These are phyloP conservation scores for Eutolmus rufibarbis DNA, from an alignment of 2,888 invertebrate genomes.

Conservation along the genomic window DNA sequence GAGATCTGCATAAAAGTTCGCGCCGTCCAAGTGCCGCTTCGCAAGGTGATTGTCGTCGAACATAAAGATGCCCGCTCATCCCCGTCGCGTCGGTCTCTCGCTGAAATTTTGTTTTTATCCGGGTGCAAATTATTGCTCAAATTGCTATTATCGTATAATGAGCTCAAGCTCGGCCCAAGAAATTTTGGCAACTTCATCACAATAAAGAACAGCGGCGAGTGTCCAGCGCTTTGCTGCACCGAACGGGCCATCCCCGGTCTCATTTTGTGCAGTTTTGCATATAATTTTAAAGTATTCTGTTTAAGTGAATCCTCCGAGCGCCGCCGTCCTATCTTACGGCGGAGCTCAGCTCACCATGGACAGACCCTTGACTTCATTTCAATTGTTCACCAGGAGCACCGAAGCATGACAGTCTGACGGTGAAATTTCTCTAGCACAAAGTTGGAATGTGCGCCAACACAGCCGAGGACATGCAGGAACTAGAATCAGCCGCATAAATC, in stretches of 20 bases:
- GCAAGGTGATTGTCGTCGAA: background rate
- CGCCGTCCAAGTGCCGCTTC: background rate
- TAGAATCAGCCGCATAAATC: slow-evolving; percentile 38
- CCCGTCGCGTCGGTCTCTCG: background rate
- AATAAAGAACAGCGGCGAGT: background rate
- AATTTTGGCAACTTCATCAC: slow-evolving; percentile 3
- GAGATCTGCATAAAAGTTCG: background rate
- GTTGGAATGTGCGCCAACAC: slow-evolving; percentile 27
- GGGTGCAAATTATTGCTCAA: slow-evolving; percentile 10
- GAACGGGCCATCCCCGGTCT: background rate
- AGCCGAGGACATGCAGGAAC: slow-evolving; percentile 6
- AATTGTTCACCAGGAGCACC: slow-evolving; percentile 20
- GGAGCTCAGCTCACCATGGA: background rate
- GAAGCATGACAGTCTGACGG: slow-evolving; percentile 29
- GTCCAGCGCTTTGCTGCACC: background rate
- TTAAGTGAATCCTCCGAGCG: background rate
- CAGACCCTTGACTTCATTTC: slow-evolving; percentile 33
- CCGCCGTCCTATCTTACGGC: background rate
- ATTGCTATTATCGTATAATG: slow-evolving; percentile 20
- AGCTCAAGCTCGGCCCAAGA: background rate
- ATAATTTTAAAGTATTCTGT: slow-evolving; percentile 30
- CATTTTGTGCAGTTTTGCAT: slow-evolving; percentile 29
- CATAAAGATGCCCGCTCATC: background rate
- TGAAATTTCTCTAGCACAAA: slow-evolving; percentile 2
- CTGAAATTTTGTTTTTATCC: background rate